Conservation (phyloP, 2,113 vertebrate species). For the Menidia beryllina region DNA sequence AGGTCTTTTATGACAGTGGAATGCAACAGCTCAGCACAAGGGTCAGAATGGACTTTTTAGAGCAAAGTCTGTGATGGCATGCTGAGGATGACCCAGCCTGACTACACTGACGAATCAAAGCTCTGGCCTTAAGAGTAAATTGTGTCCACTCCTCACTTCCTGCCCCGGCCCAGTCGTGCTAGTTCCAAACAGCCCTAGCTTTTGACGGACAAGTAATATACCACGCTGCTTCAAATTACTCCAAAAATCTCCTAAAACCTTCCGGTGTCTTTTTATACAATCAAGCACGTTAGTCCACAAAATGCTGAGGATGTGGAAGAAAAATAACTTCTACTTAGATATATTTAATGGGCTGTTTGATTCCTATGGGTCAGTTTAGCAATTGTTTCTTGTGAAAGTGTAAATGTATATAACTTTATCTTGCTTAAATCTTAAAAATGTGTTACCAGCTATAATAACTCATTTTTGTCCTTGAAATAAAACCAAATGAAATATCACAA, state of each 20-base stretch:
- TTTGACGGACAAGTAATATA: conserved; percentile 60
- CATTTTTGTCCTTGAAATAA: no score
- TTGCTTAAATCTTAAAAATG: no score
- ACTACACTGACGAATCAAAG: conserved; percentile 74
- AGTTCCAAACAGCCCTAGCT: conserved; percentile 69
- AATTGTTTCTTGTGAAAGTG: no score
- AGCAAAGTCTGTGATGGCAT: conserved; percentile 69
- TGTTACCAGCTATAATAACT: no score
- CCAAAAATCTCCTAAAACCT: conserved; percentile 52
- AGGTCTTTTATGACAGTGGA: conserved; percentile 57
- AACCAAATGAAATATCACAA: no score
- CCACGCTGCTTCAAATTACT: conserved; percentile 54
- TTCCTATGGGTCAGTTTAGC: no score
- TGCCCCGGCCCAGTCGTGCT: conserved; percentile 62
- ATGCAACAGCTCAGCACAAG: conserved; percentile 66
- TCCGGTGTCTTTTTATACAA: conserved; percentile 35
- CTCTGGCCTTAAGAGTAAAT: conserved; percentile 57
- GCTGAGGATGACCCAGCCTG: conserved; percentile 63
- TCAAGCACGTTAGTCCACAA: conserved; percentile 17
- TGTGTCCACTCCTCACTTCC: conserved; percentile 45
- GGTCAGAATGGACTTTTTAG: conserved; percentile 76
- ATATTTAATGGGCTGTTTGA: conserved; percentile 9
- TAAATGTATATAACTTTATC: no score
- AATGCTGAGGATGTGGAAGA: conserved; percentile 8
- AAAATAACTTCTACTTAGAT: conserved; percentile 20